Percentiles rank a stretch among this genome's conserved stretches.
Evolutionary conservation across 2,888 invertebrate genomes (phyloP).

Genomic region (Metellina segmentata): DNA sequence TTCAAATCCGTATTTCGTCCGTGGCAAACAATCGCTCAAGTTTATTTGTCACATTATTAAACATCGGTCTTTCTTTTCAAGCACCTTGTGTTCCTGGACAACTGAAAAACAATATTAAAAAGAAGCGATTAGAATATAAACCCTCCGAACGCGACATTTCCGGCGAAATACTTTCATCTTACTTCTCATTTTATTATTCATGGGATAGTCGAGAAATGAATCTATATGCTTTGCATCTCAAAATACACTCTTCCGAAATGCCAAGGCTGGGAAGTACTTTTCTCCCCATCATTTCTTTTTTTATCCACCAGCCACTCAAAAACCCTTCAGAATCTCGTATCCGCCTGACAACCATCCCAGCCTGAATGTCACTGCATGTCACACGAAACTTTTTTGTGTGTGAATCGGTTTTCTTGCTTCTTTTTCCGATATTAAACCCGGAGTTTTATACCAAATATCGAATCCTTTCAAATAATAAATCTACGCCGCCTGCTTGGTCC

Average conservation of each 20-base stretch:
- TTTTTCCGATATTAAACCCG: neutral
- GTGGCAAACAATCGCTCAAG: no score
- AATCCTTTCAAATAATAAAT: constrained; percentile 1
- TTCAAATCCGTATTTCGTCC: no score
- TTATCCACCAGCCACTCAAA: constrained; percentile 11
- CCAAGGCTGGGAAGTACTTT: neutral
- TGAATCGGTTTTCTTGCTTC: neutral
- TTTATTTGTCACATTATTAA: no score
- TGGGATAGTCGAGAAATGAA: constrained; percentile 14
- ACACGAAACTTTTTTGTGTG: neutral
- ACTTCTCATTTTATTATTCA: neutral
- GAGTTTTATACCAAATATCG: constrained; percentile 14
- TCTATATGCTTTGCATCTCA: constrained; percentile 27
- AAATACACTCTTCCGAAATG: constrained; percentile 22
- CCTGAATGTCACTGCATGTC: constrained; percentile 25
- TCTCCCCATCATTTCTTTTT: constrained; percentile 7
- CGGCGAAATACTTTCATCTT: neutral
- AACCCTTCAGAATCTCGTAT: constrained; percentile 55
- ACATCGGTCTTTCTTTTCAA: neutral
- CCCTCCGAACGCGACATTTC: neutral
- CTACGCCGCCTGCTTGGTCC: neutral
- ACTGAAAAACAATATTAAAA: neutral
- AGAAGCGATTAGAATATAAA: neutral
- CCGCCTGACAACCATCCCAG: constrained; percentile 46
- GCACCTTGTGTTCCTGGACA: neutral